Evolutionary conservation across 2,113 vertebrate genomes (phyloP), one percentile per base, ranked within the genome.

Genomic region (Dunckerocampus dactyliophorus): DNA sequence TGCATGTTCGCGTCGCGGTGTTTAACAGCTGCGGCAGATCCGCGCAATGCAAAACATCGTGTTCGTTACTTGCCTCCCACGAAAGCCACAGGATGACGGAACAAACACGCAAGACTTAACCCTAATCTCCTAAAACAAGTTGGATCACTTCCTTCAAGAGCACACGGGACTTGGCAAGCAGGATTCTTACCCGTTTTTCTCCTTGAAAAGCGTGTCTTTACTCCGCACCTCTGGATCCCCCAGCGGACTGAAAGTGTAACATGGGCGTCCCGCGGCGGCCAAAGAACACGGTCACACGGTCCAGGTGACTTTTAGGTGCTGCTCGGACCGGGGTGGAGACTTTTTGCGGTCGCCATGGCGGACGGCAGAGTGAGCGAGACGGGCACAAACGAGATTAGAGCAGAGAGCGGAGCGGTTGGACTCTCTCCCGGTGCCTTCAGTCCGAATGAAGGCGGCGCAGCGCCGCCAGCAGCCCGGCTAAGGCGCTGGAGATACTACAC

Each of bases 331-430:
- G 52, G 45, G 70, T 59, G 34, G 72, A 72, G 75, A 76, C 75
- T 75, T 76, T 71, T 64, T 69, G 80, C 80, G 85, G 86, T 90
- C 88, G 88, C 88, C 90, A 92, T 92, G 85, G 84, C 87, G 82
- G 88, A 89, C 85, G 85, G 87, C 84, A 87, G 81, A 72, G 72
- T 49, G 46, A 49, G 47, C 21, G 45, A 56, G 54, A 12, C 37
- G 34, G 54, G 20, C 1, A n/a, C 37, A 42, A 19, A 42, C n/a
- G 54, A 56, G 54, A 56, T 56, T 56, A 56, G 11, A 21, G 54
- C 51, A 43, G 39, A 12, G 15, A n/a, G 14, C 50, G 14, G 6
- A 24, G 13, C 21, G 20, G 21, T 4, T 11, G 37, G 54, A 56
- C 21, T 56, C 19, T 20, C 34, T 42, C 37, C 13, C 12, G 13